Evolutionary conservation across 2,113 vertebrate species (phyloP), one percentile per base, ranked within the genome.

Genomic region (Melanocharis versteri): DNA sequence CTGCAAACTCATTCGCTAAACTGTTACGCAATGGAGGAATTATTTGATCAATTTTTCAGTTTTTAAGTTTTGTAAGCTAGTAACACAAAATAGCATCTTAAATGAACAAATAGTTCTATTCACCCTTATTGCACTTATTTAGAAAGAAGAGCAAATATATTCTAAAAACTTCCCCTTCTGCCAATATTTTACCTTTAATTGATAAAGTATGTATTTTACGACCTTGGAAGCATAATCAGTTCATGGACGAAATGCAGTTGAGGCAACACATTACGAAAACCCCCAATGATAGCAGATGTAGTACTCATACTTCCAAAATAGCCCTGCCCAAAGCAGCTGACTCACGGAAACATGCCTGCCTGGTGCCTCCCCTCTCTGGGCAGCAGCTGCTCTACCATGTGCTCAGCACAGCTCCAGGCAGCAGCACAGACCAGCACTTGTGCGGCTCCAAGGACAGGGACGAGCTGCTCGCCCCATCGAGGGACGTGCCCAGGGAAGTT

Each of bases 251-350:
- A 85, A 94, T 81, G 72, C 72, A 83, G 89, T 72, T 79, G 53
- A 83, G 71, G 76, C 64, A 87, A 83, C 24, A 15, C 89, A 81
- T 93, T 83, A 90, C 2, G 9, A 93, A 92, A 92, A 39, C 9
- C 23, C 33, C 84, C 92, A 89, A 12, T 50, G 86, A 93, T 20
- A 90, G 90, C 94, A 90, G 80, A 90, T 54, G 89, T 44, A 86
- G 89, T 47, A 62, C 83, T 96, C 95, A 95, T 78, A 70, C 56
- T 81, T 87, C 80, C 47, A 93, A 97, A 96, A 95, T 95, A 97
- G 76, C 83, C 80, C 86, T 89, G 83, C 72, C 92, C 91, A 91
- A 95, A 96, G 95, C 96, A 97, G 96, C 95, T 97, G 96, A 96
- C 91, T 97, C 96, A 95, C 1, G 65, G 64, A 83, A 90, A 81